These are phyloP conservation scores for Halesus radiatus DNA, from an alignment of 1,140 invertebrate genomes.

Conservation along the genomic window DNA sequence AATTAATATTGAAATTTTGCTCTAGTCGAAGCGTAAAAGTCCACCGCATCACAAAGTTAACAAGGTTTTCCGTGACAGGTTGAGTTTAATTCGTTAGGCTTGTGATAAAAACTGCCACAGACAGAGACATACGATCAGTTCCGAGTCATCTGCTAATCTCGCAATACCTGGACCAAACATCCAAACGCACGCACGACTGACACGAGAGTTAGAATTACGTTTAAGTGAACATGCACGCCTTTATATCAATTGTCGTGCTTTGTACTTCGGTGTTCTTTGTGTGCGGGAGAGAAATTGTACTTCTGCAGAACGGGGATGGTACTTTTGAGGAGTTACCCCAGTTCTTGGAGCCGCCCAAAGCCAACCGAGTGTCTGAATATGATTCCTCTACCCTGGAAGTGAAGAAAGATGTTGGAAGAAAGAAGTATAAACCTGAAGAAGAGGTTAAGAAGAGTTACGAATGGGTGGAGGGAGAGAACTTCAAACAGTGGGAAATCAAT, in stretches of 20 bases:
- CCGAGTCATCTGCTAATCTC: constrained; percentile 4
- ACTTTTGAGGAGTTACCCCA: not conserved
- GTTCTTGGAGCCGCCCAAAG: not conserved
- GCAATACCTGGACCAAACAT: not conserved
- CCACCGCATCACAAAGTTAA: not conserved
- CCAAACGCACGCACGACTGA: not conserved
- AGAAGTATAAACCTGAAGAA: not conserved
- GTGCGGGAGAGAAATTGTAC: not conserved
- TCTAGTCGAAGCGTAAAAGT: not conserved
- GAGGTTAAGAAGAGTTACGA: not conserved
- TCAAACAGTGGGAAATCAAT: constrained; percentile 11
- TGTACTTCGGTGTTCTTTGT: not conserved
- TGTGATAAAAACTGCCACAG: constrained; percentile 1
- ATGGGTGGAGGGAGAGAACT: not conserved
- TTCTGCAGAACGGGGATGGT: not conserved
- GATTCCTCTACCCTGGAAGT: not conserved
- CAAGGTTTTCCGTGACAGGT: constrained; percentile 13
- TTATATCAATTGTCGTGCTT: not conserved
- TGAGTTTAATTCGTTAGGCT: not conserved
- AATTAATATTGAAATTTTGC: too few relatives aligned
- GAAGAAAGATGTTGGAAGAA: not conserved
- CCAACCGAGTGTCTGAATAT: not conserved
- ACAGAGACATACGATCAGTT: not conserved
- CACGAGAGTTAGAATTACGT: not conserved
- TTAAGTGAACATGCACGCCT: not conserved